A percentile compares a stretch with the other conserved stretches of the same genome.
Conservation (phyloP, 1,140 invertebrate species). For the Araneus ventricosus region DNA sequence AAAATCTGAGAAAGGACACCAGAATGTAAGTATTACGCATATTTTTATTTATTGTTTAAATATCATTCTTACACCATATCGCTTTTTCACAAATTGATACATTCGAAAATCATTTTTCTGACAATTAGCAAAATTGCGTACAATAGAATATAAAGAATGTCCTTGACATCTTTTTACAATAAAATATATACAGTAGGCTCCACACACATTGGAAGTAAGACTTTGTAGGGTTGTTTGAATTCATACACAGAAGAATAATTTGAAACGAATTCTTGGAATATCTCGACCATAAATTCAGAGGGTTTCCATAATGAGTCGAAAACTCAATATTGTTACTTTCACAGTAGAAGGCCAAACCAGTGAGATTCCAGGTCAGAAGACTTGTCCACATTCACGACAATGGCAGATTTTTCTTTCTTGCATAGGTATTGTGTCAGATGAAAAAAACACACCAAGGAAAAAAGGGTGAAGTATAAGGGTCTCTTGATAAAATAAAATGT, state of each 20-base stretch:
- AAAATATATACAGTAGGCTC: too few relatives aligned
- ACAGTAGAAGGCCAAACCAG: not conserved
- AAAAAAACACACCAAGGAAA: not conserved
- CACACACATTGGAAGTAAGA: too few relatives aligned
- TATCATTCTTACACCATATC: conserved; percentile 34
- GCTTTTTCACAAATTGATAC: conserved; percentile 26
- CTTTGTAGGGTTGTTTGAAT: not conserved
- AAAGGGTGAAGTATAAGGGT: not conserved
- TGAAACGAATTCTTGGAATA: not conserved
- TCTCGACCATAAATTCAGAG: not conserved
- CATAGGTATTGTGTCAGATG: not conserved
- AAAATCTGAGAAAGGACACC: too few relatives aligned
- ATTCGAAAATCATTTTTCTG: too few relatives aligned
- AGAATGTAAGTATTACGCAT: too few relatives aligned
- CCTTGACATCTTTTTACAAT: too few relatives aligned
- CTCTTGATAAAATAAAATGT: not conserved
- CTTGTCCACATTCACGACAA: too few relatives aligned
- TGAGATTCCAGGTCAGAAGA: not conserved
- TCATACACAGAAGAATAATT: not conserved
- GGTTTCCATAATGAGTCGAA: not conserved
- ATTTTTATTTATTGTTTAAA: conserved; percentile 16
- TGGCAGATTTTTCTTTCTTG: not conserved
- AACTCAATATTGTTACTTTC: not conserved
- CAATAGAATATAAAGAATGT: not conserved
- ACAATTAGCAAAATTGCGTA: not conserved